phyloP scores from a whole-genome alignment of 2,113 vertebrate species.

The Ochotona princeps region DNA sequence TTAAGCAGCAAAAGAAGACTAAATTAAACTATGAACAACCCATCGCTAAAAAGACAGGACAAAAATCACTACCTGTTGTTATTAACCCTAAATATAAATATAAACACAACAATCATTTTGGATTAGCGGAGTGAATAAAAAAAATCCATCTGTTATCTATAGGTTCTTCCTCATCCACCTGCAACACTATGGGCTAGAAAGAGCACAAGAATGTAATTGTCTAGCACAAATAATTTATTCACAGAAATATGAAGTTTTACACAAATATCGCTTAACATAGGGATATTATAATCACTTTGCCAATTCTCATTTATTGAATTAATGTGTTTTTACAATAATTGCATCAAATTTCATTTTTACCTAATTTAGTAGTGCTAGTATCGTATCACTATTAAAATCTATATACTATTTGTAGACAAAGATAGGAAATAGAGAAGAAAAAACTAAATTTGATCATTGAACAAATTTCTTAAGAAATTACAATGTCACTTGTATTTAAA shows the following conservation, averaged over 20 bases:
- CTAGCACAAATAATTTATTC: neutral
- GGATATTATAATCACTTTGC: neutral
- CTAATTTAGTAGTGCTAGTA: neutral
- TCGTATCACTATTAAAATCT: neutral
- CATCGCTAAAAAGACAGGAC: no score
- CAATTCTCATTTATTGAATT: neutral
- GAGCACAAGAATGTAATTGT: neutral
- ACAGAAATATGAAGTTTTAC: neutral
- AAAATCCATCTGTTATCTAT: no score
- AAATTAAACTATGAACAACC: no score
- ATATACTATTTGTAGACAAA: neutral
- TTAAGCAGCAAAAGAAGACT: no score
- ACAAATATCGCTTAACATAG: neutral
- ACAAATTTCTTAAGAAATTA: neutral
- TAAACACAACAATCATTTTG: no score
- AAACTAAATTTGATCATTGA: neutral
- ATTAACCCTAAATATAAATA: no score
- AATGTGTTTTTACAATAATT: neutral
- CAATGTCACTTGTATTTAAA: constrained; percentile 14
- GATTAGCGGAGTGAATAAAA: no score
- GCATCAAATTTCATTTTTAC: neutral
- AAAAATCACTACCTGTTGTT: no score
- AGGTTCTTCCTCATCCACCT: no score
- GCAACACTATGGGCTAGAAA: neutral
- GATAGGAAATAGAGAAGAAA: neutral